Base-by-base conservation (phyloP, 2,113 vertebrate genomes). In the Leucoraja erinaceus region DNA sequence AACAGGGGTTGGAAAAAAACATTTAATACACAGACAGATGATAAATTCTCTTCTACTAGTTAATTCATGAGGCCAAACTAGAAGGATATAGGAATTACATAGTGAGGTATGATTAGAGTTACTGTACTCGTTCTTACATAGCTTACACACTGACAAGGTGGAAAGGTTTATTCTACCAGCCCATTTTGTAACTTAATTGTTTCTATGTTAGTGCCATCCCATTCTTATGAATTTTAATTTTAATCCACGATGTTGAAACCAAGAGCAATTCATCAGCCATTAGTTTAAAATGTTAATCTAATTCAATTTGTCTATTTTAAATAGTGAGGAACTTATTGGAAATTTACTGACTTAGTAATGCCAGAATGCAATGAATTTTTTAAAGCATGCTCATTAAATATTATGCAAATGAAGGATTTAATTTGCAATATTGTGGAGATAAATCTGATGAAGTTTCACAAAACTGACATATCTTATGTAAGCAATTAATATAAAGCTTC, bases 261-360 rank as follows among this genome's bases (percentile, higher is more conserved):
- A 9, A 90, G 61, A 90, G 63, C 66, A 20, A 90, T 90, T 70
- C 33, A 90, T 70, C 88, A 38, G 16, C n/a, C 88, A 68, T 90
- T 90, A 31, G 38, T 38, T 90, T 90, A 70, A 70, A 90, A 90
- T 90, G 88, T 33, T 90, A 90, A 90, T 72, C 22, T 90, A 90
- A 90, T 90, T 70, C 18, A 22, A 90, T 72, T 68, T 90, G 63
- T 90, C 88, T 47, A 8, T 90, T 90, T 90, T 90, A 90, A 90
- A 90, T 90, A 90, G 68, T 72, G 68, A 70, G 88, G 38, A 18
- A 90, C 88, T 70, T 90, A 90, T 90, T 90, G 22, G 88, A 90
- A 90, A 70, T 72, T 90, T 72, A 25, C 33, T 38, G 88, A 9
- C 88, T 90, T 47, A 20, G 70, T 90, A 70, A 47, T 90, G 88